Evolutionary conservation across 2,888 invertebrate species (phyloP), one percentile per base, ranked within the genome.

Genomic region (Cepaea hortensis): DNA sequence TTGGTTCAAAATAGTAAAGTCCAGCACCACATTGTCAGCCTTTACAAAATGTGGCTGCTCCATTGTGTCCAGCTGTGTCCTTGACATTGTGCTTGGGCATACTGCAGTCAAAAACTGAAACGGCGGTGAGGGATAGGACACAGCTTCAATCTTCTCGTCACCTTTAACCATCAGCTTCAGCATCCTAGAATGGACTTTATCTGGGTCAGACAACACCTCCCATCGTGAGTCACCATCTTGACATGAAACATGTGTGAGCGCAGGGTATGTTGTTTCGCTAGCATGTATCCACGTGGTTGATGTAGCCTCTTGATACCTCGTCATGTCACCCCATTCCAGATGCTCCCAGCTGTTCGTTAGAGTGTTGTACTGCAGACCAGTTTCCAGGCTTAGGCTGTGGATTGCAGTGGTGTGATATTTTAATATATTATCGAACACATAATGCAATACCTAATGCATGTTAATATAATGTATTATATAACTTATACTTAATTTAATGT

Each of bases 31-130:
- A n/a, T 77, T 72, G 50, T 85, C 79, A 13, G 46, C 23, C 70
- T 35, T 23, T 5, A 23, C 18, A 85, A 85, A 80, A 6, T 5
- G 35, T 9, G 85, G 75, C 50, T 50, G 61, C 20, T 48, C 73
- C 80, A 85, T 46, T 13, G 18, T 0, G 48, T 77, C 77, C 48
- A 84, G 68, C 61, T 48, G 35, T 48, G 73, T 20, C 68, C 81
- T 50, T 20, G 23, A 18, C 86, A 86, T 83, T 75, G 55, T 72
- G 23, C 79, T 77, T 1, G 73, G 48, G 62, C 84, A 87, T 84
- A 87, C 75, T 23, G 84, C 84, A 46, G 81, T 84, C 77, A 87
- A 13, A 68, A 79, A 80, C 68, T 83, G 80, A 23, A 84, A 84
- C 1, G 87, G 87, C 3, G 87, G 84, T 1, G 76, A 23, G 20